These are phyloP conservation scores for Alcedo atthis DNA, from an alignment of 2,797 vertebrate genomes.

Conservation along the genomic window DNA sequence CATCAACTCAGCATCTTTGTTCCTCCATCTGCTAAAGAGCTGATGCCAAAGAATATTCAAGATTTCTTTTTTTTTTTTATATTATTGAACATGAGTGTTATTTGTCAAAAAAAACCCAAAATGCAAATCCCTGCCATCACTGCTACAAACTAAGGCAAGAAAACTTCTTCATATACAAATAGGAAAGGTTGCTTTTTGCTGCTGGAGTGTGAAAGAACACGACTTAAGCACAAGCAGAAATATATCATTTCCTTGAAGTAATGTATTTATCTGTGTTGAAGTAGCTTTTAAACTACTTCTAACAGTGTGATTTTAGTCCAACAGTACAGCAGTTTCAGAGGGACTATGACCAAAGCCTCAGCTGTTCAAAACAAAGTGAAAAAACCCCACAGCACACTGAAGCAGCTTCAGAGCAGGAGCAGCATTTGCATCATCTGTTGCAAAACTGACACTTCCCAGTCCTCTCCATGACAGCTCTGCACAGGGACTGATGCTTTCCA, in stretches of 20 bases:
- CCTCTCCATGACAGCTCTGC: not conserved
- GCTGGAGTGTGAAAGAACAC: not conserved
- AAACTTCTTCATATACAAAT: not conserved
- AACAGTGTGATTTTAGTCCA: not conserved
- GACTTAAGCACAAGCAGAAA: not conserved
- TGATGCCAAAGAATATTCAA: accelerated
- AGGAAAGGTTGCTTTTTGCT: not conserved
- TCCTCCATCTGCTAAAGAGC: not conserved
- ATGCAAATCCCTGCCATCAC: not conserved
- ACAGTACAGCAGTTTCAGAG: not conserved
- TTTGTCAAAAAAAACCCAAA: not conserved
- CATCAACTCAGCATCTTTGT: not conserved
- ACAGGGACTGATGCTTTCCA: conserved; percentile 33
- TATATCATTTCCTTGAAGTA: not conserved
- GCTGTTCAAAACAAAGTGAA: not conserved
- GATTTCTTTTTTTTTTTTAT: not conserved
- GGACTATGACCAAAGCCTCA: not conserved
- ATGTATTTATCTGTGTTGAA: not conserved
- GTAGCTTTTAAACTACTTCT: not conserved
- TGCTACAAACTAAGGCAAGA: not conserved
- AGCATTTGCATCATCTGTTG: not conserved
- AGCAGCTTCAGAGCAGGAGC: not conserved
- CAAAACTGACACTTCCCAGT: conserved; percentile 2
- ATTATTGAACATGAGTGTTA: not conserved
- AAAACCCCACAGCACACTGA: not conserved